Base-by-base conservation (phyloP, 2,888 invertebrate species). In the Meghimatium bilineatum region DNA sequence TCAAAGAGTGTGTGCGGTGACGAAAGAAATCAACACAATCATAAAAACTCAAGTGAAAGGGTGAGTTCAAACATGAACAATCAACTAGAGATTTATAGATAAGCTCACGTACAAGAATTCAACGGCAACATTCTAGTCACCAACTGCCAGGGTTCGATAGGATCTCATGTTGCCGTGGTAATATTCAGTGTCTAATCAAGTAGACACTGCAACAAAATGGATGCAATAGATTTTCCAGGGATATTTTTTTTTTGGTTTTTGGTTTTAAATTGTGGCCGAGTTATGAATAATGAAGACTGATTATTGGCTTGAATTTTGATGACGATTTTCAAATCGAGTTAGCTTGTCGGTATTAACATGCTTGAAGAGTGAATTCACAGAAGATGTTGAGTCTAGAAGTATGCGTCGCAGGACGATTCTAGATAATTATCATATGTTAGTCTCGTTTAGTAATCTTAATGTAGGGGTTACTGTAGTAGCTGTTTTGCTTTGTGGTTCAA, bases 121-220 rank as follows among this genome's bases (percentile, higher is more conserved):
- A n/a, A 49, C 29, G 6, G 29, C 72, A 44, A 72, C 6, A 26
- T 72, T 23, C 2, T 8, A 12, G 56, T 12, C 34, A 29, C 72
- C 72, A 74, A 36, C 49, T 29, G 44, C n/a, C 29, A n/a, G 38
- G 29, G n/a, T 2, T 29, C 44, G 72, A 74, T 74, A 74, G 44
- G 20, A 74, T 74, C 72, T 74, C 12, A 74, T 29, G 29, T 29
- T 74, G 44, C 72, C 29, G 8, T 74, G 2, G 44, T 74, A 49
- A 44, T 74, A 74, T 74, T 74, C 49, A 29, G 44, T 29, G 49
- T 49, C 29, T 74, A 49, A 74, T 74, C 49, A 74, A 17, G 20
- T 29, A 49, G 2, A 36, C 71, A 71, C 71, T 1, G 23, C 49
- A 49, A 14, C 10, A 14, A 34, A 49, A 29, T 20, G 44, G 49